Base-by-base conservation (phyloP, 2,113 vertebrate species). In the Laterallus jamaicensis region DNA sequence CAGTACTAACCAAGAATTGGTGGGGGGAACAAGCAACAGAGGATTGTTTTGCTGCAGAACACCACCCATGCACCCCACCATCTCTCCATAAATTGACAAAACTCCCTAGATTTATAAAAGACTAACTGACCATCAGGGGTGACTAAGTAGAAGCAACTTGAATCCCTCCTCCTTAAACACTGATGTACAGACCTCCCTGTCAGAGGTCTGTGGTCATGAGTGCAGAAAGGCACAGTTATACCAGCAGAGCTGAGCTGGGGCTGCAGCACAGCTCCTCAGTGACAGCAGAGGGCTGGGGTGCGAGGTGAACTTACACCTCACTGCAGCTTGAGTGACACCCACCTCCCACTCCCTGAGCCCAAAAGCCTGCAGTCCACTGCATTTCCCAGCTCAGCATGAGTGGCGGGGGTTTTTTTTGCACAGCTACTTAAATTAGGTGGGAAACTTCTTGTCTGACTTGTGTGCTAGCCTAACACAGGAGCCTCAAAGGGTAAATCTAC, bases 221-320 rank as follows among this genome's bases (percentile, higher is more conserved):
- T 3, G 31, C 39, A 63, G 79, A 75, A 74, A 31, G 12, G 9
- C 64, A 25, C 25, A 44, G 3, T 11, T 35, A 7, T 8, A 37
- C 4, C 9, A 55, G 60, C 35, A 47, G 32, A 52, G 35, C 82
- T 22, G 35, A 37, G 20, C 32, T 6, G 28, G 12, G 31, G 47
- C 15, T 68, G 52, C 52, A 60, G 28, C 25, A 88, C 42, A 37
- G 39, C 58, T 52, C 50, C 21, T 25, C 64, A 9, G 8, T 0
- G 0, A 31, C 1, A 2, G 40, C 2, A 1, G 32, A 24, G 39
- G 10, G 42, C 52, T 63, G 28, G 55, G 19, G 5, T 10, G 6
- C 1, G 13, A 66, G 60, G 18, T 2, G 1, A 55, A 50, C 10
- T 4, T 11, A 18, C 18, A 17, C 4, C 19, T 14, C 5, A 2